phyloP scores from a whole-genome alignment of 2,113 vertebrate species.

The Naja naja region DNA sequence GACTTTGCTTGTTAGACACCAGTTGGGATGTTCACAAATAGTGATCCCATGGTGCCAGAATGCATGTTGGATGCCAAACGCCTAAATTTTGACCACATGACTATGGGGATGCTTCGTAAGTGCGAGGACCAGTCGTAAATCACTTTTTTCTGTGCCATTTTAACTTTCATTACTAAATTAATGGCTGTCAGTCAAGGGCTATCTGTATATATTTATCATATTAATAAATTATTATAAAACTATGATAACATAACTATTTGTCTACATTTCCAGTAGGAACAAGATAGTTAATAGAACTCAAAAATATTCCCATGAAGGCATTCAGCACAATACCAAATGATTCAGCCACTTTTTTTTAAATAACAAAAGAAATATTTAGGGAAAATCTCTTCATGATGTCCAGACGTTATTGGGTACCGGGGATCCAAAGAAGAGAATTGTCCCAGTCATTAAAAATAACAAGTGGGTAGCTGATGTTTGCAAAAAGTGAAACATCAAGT shows the following conservation, averaged over 20 bases:
- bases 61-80: not conserved
- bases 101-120: not conserved
- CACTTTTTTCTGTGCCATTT: not conserved
- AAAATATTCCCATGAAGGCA: constrained; percentile 34
- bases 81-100: not conserved
- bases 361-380: constrained; percentile 28
- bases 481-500: not conserved
- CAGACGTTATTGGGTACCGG: no score
- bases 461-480: not conserved
- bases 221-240: constrained; percentile 67
- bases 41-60: not conserved
- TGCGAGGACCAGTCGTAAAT: not conserved
- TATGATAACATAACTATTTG: constrained; percentile 33
- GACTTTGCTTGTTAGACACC: not conserved
- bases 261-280: constrained; percentile 37
- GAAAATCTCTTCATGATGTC: constrained; percentile 28
- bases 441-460: constrained; percentile 23
- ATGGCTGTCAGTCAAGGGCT: not conserved
- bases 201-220: not conserved
- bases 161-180: not conserved
- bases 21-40: not conserved
- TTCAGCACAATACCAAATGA: constrained; percentile 24
- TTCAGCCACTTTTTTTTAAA: constrained; percentile 30
- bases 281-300: constrained; percentile 46
- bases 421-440: not conserved